Evolutionary conservation across 2,888 invertebrate species (phyloP).

Genomic region (Steromphala cineraria): DNA sequence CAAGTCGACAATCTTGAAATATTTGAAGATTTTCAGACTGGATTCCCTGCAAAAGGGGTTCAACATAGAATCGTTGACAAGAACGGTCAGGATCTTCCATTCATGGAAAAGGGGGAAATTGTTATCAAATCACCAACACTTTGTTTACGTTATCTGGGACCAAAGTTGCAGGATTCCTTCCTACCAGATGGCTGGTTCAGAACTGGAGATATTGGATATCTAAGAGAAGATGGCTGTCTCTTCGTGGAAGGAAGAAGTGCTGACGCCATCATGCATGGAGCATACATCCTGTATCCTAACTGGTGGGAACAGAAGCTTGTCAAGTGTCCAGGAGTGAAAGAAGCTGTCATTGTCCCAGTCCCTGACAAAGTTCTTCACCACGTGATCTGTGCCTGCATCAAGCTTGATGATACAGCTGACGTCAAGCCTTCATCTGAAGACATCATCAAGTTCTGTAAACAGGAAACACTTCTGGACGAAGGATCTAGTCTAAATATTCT

Average conservation of each 20-base stretch:
- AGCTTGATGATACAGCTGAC: slow-evolving; percentile 1
- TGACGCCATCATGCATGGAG: slow-evolving; percentile 35
- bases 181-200: slow-evolving; percentile 39
- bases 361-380: slow-evolving; percentile 36
- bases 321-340: slow-evolving; percentile 19
- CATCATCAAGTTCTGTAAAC: not conserved
- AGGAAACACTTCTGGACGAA: not conserved
- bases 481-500: not conserved
- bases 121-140: slow-evolving; percentile 28
- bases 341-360: slow-evolving; percentile 36
- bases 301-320: slow-evolving; percentile 36
- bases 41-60: not conserved
- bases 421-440: not conserved
- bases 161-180: slow-evolving; percentile 21
- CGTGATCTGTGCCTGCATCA: slow-evolving; percentile 41
- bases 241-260: slow-evolving; percentile 36
- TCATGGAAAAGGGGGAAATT: slow-evolving; percentile 25
- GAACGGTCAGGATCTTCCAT: not conserved
- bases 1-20: not conserved
- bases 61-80: not conserved
- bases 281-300: slow-evolving; percentile 36
- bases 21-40: not conserved
- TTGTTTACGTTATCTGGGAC: slow-evolving; percentile 21
- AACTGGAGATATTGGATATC: slow-evolving; percentile 38
- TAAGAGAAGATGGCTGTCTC: slow-evolving; percentile 21